Evolutionary conservation across 1,140 invertebrate genomes (phyloP).

Genomic region (Archegozetes longisetosus): DNA sequence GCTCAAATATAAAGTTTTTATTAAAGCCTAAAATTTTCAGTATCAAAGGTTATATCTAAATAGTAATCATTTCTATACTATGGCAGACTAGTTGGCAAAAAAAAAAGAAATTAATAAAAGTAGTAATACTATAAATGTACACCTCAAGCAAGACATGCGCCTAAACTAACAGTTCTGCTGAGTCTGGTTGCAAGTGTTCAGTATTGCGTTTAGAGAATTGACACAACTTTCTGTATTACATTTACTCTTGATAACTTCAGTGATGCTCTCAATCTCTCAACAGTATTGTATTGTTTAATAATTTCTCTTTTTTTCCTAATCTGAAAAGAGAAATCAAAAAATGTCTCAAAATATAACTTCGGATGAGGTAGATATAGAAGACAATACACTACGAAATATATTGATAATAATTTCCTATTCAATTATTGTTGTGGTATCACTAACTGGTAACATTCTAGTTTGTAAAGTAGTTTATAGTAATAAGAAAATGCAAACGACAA

Average conservation of each 20-base stretch:
- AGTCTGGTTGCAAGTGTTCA: neutral
- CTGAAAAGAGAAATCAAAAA: too few species aligned
- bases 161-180: too few species aligned
- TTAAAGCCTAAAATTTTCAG: too few species aligned
- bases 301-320: too few species aligned
- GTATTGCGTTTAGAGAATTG: neutral
- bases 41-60: too few species aligned
- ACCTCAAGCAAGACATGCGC: too few species aligned
- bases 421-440: slow-evolving; percentile 63
- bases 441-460: slow-evolving; percentile 72
- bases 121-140: too few species aligned
- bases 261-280: neutral
- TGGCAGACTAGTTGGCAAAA: too few species aligned
- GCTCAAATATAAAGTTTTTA: too few species aligned
- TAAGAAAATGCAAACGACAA: slow-evolving; percentile 78
- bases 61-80: too few species aligned
- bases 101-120: too few species aligned
- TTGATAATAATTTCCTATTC: slow-evolving; percentile 71
- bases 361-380: neutral
- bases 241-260: neutral
- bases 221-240: neutral
- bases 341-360: too few species aligned
- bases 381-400: neutral
- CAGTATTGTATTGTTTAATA: neutral
- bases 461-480: slow-evolving; percentile 47